Conservation (phyloP, 1,140 invertebrate genomes). For the Drosophila nigromelanica region DNA sequence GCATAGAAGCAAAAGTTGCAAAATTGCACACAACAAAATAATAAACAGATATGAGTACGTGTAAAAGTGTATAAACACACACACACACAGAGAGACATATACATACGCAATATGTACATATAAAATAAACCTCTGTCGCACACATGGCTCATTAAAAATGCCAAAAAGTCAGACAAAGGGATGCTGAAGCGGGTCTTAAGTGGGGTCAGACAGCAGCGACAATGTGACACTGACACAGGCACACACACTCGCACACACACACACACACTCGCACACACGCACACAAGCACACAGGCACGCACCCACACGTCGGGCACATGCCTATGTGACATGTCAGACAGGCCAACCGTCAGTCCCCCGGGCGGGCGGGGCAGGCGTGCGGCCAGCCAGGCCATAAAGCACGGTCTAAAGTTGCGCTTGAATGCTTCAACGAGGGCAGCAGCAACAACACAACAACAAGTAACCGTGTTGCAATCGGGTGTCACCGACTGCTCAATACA, state of each 20-base stretch:
- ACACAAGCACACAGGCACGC: too few species aligned
- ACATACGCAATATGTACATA: constrained; percentile 24
- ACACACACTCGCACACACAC: background rate
- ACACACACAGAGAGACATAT: background rate
- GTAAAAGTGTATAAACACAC: background rate
- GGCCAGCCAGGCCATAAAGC: constrained; percentile 49
- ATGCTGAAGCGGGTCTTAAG: constrained; percentile 19
- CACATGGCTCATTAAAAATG: constrained; percentile 73
- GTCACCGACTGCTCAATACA: too few species aligned
- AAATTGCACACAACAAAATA: constrained; percentile 33
- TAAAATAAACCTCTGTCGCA: constrained; percentile 50
- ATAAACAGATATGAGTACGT: constrained; percentile 15
- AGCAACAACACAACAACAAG: background rate
- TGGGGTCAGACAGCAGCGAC: constrained; percentile 49
- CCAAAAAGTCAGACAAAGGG: constrained; percentile 66
- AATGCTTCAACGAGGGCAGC: constrained; percentile 29
- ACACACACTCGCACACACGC: constrained; percentile 2
- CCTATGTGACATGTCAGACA: constrained; percentile 55
- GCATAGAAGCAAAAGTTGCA: constrained; percentile 66
- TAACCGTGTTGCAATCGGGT: too few species aligned
- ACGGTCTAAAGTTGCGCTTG: constrained; percentile 42
- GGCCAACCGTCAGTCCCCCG: constrained; percentile 26
- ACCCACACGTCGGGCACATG: constrained; percentile 7
- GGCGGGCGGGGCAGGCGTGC: constrained; percentile 1
- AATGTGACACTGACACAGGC: constrained; percentile 30